phyloP scores from a whole-genome alignment of 2,888 invertebrate species.

The Amiota mariae region DNA sequence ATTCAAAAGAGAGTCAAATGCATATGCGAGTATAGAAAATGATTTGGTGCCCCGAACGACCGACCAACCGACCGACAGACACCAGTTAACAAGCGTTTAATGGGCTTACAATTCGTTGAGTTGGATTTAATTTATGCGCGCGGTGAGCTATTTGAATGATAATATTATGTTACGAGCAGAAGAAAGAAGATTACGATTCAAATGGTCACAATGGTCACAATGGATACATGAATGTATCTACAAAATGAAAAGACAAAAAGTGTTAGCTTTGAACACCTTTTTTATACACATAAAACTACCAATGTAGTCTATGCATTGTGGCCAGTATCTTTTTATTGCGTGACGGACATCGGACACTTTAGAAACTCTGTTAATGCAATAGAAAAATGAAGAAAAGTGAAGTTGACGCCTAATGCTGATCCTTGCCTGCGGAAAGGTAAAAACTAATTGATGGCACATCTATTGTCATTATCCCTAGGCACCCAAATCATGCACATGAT shows the following conservation, averaged over 20 bases:
- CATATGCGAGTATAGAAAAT: background rate
- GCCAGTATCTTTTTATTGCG: background rate
- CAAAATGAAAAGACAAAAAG: too few relatives aligned
- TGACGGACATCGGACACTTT: constrained; percentile 20
- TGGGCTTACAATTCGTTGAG: constrained; percentile 31
- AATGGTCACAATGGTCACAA: too few relatives aligned
- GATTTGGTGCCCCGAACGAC: too few relatives aligned
- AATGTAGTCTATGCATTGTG: background rate
- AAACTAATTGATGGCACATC: constrained; percentile 60
- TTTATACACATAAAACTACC: background rate
- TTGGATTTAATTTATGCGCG: constrained; percentile 59
- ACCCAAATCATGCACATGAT: background rate
- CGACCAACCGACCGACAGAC: too few relatives aligned
- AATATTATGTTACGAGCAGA: constrained; percentile 44
- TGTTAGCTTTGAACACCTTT: too few relatives aligned
- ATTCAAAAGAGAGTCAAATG: background rate
- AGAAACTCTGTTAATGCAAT: background rate
- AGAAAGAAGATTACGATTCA: background rate
- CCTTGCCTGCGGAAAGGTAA: constrained; percentile 64
- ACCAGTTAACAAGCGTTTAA: constrained; percentile 58
- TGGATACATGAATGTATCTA: too few relatives aligned
- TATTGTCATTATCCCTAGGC: constrained; percentile 12
- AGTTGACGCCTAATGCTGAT: constrained; percentile 42
- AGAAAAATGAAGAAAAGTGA: constrained; percentile 4
- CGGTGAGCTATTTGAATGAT: constrained; percentile 49